Base-by-base conservation (phyloP, 2,113 vertebrate genomes). In the Hemiscyllium ocellatum region DNA sequence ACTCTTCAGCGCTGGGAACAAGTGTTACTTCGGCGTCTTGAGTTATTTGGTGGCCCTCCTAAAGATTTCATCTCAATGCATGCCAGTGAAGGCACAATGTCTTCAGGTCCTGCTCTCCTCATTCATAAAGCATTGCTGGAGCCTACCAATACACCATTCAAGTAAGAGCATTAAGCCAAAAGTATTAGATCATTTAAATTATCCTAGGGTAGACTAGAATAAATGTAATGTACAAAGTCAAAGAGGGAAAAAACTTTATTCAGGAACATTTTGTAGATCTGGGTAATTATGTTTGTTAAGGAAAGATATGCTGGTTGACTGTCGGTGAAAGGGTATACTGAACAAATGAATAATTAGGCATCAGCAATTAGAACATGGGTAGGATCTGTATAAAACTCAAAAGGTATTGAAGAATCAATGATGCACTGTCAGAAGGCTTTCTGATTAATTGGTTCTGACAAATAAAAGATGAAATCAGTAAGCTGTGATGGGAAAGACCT, bases 1-100 rank as follows among this genome's bases (percentile, higher is more conserved):
- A 99, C 98, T 4, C 97, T 99, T 12, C 99, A 99, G 90, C 98
- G 98, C 95, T 99, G 99, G 99, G 99, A 99, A 96, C 99, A 99
- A 97, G 98, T 99, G 96, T 97, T 99, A 93, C 97, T 98, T 76
- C 98, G 98, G 96, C 98, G 98, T 96, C 98, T 99, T 96, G 98
- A 99, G 97, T 96, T 99, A 4, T 98, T 98, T 56, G 98, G 98
- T 3, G 99, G 99, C 0, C 98, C 99, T 17, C 99, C 99, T 91
- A 97, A 98, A 47, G 98, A 98, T 95, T 99, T 98, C 96, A 99
- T 99, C 96, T 97, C 98, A 96, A 97, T 98, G 96, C 97, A 98
- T 96, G 97, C 97, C 80, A 97, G 98, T 95, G 98, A 99, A 95
- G 98, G 98, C 96, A 96, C 96, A 1, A 95, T 97, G 15, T 96